A percentile compares a stretch with the other conserved stretches of the same genome.
phyloP scores from a whole-genome alignment of 2,797 vertebrate genomes.

The Aeoliscus strigatus region DNA sequence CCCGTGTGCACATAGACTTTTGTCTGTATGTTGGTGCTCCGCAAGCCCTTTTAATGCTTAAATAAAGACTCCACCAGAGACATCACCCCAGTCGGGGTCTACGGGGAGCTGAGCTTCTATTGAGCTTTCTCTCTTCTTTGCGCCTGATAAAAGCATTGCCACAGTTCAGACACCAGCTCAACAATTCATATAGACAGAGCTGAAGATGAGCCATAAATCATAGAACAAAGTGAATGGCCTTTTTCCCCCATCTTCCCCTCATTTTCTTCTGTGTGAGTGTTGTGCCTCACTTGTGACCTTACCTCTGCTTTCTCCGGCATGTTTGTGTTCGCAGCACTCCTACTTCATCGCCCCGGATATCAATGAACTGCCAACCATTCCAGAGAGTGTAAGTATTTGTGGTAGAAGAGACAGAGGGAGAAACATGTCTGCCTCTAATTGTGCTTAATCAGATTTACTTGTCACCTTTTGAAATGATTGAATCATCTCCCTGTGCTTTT shows the following conservation, averaged over 20 bases:
- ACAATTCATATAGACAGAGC: conserved; percentile 74
- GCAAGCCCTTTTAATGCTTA: conserved; percentile 72
- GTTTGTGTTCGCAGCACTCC: conserved; percentile 82
- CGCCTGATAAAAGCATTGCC: conserved; percentile 68
- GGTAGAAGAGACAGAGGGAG: conserved; percentile 31
- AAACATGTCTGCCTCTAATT: conserved; percentile 62
- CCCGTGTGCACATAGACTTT: conserved; percentile 11
- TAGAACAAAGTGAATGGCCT: conserved; percentile 69
- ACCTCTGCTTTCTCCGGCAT: conserved; percentile 55
- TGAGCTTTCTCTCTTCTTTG: conserved; percentile 66
- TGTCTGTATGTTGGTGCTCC: conserved; percentile 41
- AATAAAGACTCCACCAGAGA: conserved; percentile 76
- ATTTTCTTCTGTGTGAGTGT: conserved; percentile 58
- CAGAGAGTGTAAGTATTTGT: conserved; percentile 91
- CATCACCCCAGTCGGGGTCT: conserved; percentile 67
- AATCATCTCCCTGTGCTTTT: conserved; percentile 61
- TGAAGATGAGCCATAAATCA: conserved; percentile 73
- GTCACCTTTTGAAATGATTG: conserved; percentile 70
- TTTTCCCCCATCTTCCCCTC: conserved; percentile 33
- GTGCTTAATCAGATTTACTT: conserved; percentile 63
- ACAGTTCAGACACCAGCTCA: conserved; percentile 71
- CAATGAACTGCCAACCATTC: conserved; percentile 95
- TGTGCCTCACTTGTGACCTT: conserved; percentile 66
- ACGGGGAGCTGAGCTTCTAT: conserved; percentile 63
- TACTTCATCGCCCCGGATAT: conserved; percentile 95